These are phyloP conservation scores for Ditula angustiorana DNA, from an alignment of 2,888 invertebrate genomes.

Conservation along the genomic window DNA sequence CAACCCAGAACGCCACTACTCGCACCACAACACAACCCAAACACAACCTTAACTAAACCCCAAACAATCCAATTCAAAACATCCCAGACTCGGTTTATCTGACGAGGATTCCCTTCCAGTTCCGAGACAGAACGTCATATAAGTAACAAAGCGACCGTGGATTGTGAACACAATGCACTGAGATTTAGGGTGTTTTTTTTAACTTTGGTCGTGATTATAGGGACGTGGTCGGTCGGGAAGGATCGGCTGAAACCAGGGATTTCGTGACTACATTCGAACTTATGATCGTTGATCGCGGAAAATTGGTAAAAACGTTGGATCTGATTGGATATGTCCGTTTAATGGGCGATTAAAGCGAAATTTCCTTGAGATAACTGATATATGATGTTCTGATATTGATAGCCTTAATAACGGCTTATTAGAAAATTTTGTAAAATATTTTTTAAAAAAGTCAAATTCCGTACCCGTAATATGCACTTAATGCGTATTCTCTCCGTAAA, in stretches of 20 bases:
- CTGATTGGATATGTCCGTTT: constrained; percentile 20
- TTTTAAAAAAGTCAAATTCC: no score
- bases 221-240: constrained; percentile 70
- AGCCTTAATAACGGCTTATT: no score
- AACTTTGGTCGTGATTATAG: constrained; percentile 53
- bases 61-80: constrained; percentile 50
- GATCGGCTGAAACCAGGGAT: constrained; percentile 77
- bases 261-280: constrained; percentile 79
- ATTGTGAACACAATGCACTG: constrained; percentile 66
- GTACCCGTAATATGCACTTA: no score
- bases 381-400: no score
- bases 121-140: constrained; percentile 80
- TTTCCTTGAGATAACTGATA: background rate
- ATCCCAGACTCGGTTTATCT: constrained; percentile 57
- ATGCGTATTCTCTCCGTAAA: no score
- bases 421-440: no score
- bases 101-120: constrained; percentile 49
- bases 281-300: constrained; percentile 78
- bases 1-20: constrained; percentile 62
- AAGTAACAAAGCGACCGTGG: constrained; percentile 62
- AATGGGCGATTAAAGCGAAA: background rate
- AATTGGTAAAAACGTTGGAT: constrained; percentile 61
- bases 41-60: constrained; percentile 54
- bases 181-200: constrained; percentile 64
- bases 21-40: constrained; percentile 47